Evolutionary conservation across 2,888 invertebrate genomes (phyloP), one percentile per base, ranked within the genome.

Genomic region (Oscheius sp.): DNA sequence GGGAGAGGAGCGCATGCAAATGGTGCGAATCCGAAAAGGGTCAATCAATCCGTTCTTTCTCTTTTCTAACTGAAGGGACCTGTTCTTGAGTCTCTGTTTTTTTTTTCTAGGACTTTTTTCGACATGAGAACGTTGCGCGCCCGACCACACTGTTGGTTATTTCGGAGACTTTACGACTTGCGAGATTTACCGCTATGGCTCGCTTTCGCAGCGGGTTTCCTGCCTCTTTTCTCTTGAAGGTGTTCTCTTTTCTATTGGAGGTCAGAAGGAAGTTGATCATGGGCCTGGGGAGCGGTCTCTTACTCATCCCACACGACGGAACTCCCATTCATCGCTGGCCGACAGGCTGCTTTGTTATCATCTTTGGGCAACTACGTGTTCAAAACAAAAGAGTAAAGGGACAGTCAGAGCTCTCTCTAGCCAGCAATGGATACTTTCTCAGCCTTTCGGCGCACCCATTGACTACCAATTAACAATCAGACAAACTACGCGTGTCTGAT

Each of bases 141-240:
- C n/a, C 68, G 68, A 53, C 66, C 68, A 55, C 55, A 68, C 68
- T 68, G 68, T 68, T 68, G 68, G 68, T 68, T 55, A 68, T 65
- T 68, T 68, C 68, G 68, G 55, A 68, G 37, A 55, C 55, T 68
- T 55, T 55, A 55, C 53, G 55, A 68, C 68, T 29, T 37, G 53
- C 68, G 68, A 68, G 68, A 68, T 68, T 68, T 68, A 68, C 68
- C 68, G 68, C 68, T 68, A 68, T 68, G 68, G 68, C 55, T 55
- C 53, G 47, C 33, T 55, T 55, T 55, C 68, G 53, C 68, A 68
- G 68, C 68, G 68, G 68, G 68, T 68, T 68, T 33, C 53, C 42
- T 9, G 13, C 51, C 11, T n/a, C n/a, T 60, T 60, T 21, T 21
- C 21, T 21, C 21, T 21, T 21, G 21, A 21, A 21, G 55, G 13